Base-by-base conservation (phyloP, 1,140 invertebrate species). In the Drosophila sproati region DNA sequence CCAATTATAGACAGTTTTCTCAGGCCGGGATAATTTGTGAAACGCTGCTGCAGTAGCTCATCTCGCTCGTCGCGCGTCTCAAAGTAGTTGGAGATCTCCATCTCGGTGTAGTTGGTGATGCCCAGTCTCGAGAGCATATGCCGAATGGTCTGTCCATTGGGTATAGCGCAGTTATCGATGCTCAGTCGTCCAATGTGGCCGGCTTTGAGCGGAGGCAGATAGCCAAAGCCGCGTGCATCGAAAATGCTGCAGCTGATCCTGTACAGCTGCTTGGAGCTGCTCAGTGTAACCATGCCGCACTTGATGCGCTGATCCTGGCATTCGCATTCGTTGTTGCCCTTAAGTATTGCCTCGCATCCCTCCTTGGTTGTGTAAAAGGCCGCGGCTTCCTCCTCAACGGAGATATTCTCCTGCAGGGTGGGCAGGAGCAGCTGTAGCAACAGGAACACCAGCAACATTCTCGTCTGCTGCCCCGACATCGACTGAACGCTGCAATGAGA, bases 301-400 rank as follows among this genome's bases (percentile, higher is more conserved):
- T 90, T 89, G 78, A 89, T 89, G 54, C 80, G 68, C 34, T 81
- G 68, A 51, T 90, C 78, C 54, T 78, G 75, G 35, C 85, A 89
- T 29, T 89, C 86, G 64, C 85, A 88, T 4, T 85, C 51, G 28
- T 37, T 77, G 5, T 61, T 51, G 4, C 88, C 81, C 57, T 78
- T 85, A 8, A 88, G 73, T 39, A 85, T 2, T 0, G 68, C 31
- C 48, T 88, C 80, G 6, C 86, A 88, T 7, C 85, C 85, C 0
- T 45, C 54, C 29, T 89, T 89, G 32, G 74, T 88, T 5, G 82
- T 62, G 37, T 88, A 88, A 0, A 50, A 39, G 3, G 73, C 73
- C 8, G 47, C 3, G 28, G 31, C 10, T 7, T 39, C 51, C 5
- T 64, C 60, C 8, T 28, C 20, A 0, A 50, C 6, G 2, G 81